These are phyloP conservation scores for Uria lomvia DNA, from an alignment of 2,113 vertebrate genomes.

Conservation along the genomic window DNA sequence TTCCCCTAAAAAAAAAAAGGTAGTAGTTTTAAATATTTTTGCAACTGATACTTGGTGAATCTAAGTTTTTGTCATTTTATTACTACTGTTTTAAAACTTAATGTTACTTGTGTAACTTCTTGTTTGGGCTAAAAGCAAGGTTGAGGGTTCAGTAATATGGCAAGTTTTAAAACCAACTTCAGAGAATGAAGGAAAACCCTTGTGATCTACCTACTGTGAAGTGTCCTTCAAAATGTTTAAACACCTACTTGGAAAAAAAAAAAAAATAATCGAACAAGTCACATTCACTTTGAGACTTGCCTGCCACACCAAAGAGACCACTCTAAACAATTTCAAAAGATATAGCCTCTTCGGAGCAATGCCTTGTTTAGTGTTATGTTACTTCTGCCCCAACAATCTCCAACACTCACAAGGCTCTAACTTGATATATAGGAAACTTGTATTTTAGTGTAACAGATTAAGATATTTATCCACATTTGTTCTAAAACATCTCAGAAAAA, in stretches of 20 bases:
- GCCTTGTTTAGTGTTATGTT: neutral
- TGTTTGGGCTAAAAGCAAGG: neutral
- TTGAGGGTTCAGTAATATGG: neutral
- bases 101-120: neutral
- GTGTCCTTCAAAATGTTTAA: neutral
- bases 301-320: neutral
- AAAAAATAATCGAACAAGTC: neutral
- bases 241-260: neutral
- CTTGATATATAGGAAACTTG: neutral
- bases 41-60: neutral
- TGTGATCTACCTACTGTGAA: neutral
- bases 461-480: neutral
- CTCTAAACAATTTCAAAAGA: neutral
- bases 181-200: neutral
- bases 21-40: neutral
- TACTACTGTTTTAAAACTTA: neutral
- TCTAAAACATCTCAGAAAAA: neutral
- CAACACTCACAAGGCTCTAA: neutral
- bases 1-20: fast-evolving
- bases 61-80: neutral
- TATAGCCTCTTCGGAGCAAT: neutral
- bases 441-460: neutral
- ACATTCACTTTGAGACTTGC: neutral
- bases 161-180: neutral
- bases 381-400: neutral